Evolutionary conservation across 2,113 vertebrate species (phyloP), one percentile per base, ranked within the genome.

Genomic region (Poeciliopsis occidentalis): DNA sequence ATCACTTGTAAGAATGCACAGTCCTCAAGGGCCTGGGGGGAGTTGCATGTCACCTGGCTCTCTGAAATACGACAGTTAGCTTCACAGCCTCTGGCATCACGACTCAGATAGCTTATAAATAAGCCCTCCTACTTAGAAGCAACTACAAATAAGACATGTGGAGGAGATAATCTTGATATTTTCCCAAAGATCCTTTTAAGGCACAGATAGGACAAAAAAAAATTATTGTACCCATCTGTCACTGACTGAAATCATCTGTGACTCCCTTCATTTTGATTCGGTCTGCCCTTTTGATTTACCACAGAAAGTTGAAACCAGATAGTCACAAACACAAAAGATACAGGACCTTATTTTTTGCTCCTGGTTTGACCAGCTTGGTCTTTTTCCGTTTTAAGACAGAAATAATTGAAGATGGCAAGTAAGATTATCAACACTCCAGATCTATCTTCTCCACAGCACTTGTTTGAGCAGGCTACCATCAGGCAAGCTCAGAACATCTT

Each of bases 1-100:
- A 80, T 84, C 78, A 88, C 70, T 86, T 19, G 39, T 73, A 51
- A 61, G 60, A 80, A 90, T 92, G 78, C 71, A 79, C 83, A 89
- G 91, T 83, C 63, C 76, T 84, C 79, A 67, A 41, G 69, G 69
- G 69, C 72, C 60, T 15, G 17, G 60, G 31, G 31, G 88, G 79
- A 29, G 67, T 78, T 71, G 51, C 39, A 60, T 79, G 80, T 81
- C 82, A 75, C 69, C 61, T 70, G 69, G 71, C 66, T 54, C 54
- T 65, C 32, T 60, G 66, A 77, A 30, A 64, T 71, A 83, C 70
- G 66, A 54, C 22, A 60, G 60, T 85, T 39, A 0, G 44, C 22
- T 60, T 60, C 73, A 73, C 84, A 85, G 71, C 71, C 66, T 69
- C 69, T 80, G 60, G 77, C 73, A 60, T 69, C 4, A 12, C 62